A percentile compares a stretch with the other conserved stretches of the same genome.
Conservation (phyloP, 2,113 vertebrate species). For the Delphinus delphis region DNA sequence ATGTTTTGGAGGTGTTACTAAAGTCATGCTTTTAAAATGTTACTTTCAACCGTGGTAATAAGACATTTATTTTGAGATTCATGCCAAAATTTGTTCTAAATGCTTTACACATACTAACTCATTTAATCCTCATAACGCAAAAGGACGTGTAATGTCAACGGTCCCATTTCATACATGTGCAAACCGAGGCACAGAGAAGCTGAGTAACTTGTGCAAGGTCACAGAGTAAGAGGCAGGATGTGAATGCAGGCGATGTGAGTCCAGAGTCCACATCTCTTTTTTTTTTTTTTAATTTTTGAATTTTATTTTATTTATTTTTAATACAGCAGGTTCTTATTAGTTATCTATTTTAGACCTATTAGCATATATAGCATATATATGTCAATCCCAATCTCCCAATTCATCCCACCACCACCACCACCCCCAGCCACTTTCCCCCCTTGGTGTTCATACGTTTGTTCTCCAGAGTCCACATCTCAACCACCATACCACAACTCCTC, state of each 20-base stretch:
- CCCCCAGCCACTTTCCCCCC: no score
- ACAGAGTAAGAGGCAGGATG: background rate
- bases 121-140: background rate
- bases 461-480: background rate
- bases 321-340: no score
- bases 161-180: background rate
- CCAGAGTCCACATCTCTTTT: background rate
- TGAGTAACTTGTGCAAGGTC: background rate
- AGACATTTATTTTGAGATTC: background rate
- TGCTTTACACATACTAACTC: background rate
- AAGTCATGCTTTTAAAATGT: background rate
- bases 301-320: no score
- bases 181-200: background rate
- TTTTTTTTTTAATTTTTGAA: no score
- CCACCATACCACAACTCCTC: background rate
- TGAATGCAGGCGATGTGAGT: no score
- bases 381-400: no score
- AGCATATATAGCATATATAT: no score
- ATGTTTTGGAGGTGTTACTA: background rate
- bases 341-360: no score
- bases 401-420: no score
- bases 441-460: no score
- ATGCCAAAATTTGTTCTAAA: background rate
- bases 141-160: background rate
- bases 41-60: background rate